Evolutionary conservation across 2,113 vertebrate genomes (phyloP).

Genomic region (Thamnophis sirtalis): DNA sequence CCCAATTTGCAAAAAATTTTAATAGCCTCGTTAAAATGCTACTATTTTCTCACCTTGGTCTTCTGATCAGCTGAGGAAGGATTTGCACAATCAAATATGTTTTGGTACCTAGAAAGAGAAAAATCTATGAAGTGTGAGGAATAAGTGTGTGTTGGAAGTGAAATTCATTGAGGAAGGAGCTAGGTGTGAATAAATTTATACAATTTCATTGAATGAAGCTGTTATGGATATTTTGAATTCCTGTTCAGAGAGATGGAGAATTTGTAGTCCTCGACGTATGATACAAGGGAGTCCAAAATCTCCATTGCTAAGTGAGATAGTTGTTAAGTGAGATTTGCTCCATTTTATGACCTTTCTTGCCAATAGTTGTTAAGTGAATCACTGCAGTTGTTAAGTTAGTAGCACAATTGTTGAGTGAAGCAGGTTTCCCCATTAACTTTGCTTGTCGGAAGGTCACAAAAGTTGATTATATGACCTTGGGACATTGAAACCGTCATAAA

Average conservation of each 20-base stretch:
- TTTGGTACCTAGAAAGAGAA: slow-evolving; percentile 75
- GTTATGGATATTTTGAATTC: not conserved
- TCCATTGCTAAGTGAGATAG: not conserved
- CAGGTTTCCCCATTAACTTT: too few species aligned
- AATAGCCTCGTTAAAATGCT: not conserved
- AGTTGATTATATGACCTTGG: too few species aligned
- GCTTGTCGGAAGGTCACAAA: too few species aligned
- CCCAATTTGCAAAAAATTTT: not conserved
- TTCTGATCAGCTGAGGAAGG: slow-evolving; percentile 42
- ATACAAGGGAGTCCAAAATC: not conserved
- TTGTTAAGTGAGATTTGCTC: too few species aligned
- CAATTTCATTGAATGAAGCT: not conserved
- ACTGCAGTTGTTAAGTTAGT: too few species aligned
- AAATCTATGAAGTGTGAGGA: not conserved
- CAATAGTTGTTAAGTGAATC: too few species aligned
- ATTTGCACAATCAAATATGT: slow-evolving; percentile 58
- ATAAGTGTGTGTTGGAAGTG: not conserved
- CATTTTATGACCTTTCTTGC: too few species aligned
- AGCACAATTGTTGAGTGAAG: too few species aligned
- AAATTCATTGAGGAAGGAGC: not conserved
- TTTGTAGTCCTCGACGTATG: not conserved
- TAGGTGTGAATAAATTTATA: not conserved
- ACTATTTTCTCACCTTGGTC: slow-evolving; percentile 64
- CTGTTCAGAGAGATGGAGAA: not conserved
- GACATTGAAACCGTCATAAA: too few species aligned